A percentile compares a stretch with the other conserved stretches of the same genome.
These are phyloP conservation scores for Lithobates sylvaticus DNA, from an alignment of 2,797 vertebrate genomes.

Conservation along the genomic window DNA sequence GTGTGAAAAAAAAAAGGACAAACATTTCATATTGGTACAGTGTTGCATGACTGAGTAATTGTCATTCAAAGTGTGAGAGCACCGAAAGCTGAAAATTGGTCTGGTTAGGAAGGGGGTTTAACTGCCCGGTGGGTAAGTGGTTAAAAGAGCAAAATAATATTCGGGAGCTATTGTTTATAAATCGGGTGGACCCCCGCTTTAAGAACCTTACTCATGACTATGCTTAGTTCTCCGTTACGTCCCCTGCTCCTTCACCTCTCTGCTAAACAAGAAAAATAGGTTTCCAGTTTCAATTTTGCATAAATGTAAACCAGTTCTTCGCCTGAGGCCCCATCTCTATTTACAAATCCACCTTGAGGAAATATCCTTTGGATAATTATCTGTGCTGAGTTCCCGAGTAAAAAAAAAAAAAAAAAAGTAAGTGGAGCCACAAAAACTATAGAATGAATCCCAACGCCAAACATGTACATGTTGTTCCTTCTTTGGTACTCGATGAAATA, in stretches of 20 bases:
- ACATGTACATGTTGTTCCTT: conserved; percentile 21
- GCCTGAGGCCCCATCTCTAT: conserved; percentile 19
- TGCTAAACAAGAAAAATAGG: conserved; percentile 13
- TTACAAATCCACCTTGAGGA: conserved; percentile 38
- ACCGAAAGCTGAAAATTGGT: too few species aligned
- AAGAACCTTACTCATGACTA: not conserved
- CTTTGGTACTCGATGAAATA: conserved; percentile 40
- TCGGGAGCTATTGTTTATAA: too few species aligned
- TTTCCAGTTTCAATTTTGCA: conserved; percentile 29
- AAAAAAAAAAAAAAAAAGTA: conserved; percentile 3
- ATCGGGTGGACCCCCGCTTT: too few species aligned
- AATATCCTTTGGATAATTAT: conserved; percentile 43
- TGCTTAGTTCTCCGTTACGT: not conserved
- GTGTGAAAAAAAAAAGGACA: too few species aligned
- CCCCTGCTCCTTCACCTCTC: not conserved
- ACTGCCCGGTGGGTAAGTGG: too few species aligned
- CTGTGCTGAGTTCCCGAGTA: not conserved
- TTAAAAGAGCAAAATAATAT: too few species aligned
- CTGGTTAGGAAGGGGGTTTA: too few species aligned
- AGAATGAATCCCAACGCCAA: not conserved
- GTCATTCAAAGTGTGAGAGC: too few species aligned
- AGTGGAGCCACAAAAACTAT: conserved; percentile 21
- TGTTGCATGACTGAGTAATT: too few species aligned
- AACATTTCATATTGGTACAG: too few species aligned
- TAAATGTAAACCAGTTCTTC: conserved; percentile 30